A percentile compares a stretch with the other conserved stretches of the same genome.
These are phyloP conservation scores for Drosophila equinoxialis DNA, from an alignment of 1,140 invertebrate genomes.

Conservation along the genomic window DNA sequence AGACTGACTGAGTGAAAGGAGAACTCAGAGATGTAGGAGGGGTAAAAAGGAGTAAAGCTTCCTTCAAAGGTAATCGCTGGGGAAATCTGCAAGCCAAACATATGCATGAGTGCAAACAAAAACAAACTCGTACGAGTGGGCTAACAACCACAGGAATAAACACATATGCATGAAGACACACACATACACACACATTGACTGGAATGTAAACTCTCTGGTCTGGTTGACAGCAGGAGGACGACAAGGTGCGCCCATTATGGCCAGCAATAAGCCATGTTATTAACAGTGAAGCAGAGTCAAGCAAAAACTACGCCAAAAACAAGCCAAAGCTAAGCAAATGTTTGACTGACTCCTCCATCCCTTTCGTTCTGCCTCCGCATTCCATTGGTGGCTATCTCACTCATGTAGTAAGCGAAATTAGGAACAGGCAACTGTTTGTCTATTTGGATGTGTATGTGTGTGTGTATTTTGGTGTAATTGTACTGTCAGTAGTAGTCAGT, in stretches of 20 bases:
- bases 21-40: not conserved
- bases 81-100: slow-evolving; percentile 76
- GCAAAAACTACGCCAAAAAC: slow-evolving; percentile 32
- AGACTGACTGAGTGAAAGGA: not conserved
- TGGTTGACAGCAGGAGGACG: slow-evolving; percentile 49
- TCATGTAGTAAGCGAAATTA: slow-evolving; percentile 27
- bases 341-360: slow-evolving; percentile 33
- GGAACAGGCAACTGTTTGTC: slow-evolving; percentile 49
- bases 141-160: slow-evolving; percentile 74
- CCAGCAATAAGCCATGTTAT: slow-evolving; percentile 78
- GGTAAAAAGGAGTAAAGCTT: not conserved
- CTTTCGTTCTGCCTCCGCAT: not conserved
- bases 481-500: slow-evolving; percentile 9
- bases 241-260: slow-evolving; percentile 64
- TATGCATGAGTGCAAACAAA: slow-evolving; percentile 72
- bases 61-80: slow-evolving; percentile 71
- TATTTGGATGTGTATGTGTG: slow-evolving; percentile 2
- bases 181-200: slow-evolving; percentile 27
- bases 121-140: slow-evolving; percentile 64
- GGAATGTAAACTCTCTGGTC: slow-evolving; percentile 32
- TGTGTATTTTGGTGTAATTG: slow-evolving; percentile 28
- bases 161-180: slow-evolving; percentile 36
- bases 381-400: not conserved
- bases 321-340: slow-evolving; percentile 73
- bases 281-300: slow-evolving; percentile 51